Base-by-base conservation (phyloP, 2,113 vertebrate species). In the Puffinus mauretanicus region DNA sequence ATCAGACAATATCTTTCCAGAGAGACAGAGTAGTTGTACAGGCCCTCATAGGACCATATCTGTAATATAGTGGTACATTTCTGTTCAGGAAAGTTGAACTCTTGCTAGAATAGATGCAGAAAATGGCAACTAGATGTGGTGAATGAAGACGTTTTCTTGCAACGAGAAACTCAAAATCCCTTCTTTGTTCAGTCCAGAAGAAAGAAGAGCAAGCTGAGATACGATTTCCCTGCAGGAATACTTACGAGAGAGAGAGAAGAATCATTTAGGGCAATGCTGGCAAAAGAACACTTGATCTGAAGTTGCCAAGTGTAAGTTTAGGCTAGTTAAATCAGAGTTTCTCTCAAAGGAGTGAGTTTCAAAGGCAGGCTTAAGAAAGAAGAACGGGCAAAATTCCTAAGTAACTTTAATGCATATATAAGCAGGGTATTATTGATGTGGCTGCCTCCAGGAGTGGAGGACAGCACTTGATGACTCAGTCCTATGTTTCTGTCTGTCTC, bases 311-410 rank as follows among this genome's bases (percentile, higher is more conserved):
- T 17, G 4, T 93, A 64, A 75, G 11, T n/a, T 73, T 71, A 75
- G 34, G 32, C 22, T 84, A 38, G 27, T 82, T 79, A 94, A 82
- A 87, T 54, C 30, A 78, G 49, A 60, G 36, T 62, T 90, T 62
- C 44, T 86, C 57, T 90, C 44, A 71, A 79, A 87, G 24, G 18
- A 87, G 11, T 60, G 27, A 76, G 14, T 91, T 97, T 82, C 80
- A 87, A 95, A 93, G 47, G 30, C 52, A 85, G 40, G 16, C 47
- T 82, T 94, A 70, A 85, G 52, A 91, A 85, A 90, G 40, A 84
- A 78, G 47, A 89, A 64, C 22, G 27, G 27, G 52, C 47, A 95
- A 91, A 86, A 96, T 85, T 91, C 73, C 36, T 57, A 67, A 82
- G 19, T 62, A n/a, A 91, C 30, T 94, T 86, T 64, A 90, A 78